Percentiles rank a stretch among this genome's conserved stretches.
phyloP scores from a whole-genome alignment of 35 echinoderm and acorn worm species.

The Amphiura filiformis region DNA sequence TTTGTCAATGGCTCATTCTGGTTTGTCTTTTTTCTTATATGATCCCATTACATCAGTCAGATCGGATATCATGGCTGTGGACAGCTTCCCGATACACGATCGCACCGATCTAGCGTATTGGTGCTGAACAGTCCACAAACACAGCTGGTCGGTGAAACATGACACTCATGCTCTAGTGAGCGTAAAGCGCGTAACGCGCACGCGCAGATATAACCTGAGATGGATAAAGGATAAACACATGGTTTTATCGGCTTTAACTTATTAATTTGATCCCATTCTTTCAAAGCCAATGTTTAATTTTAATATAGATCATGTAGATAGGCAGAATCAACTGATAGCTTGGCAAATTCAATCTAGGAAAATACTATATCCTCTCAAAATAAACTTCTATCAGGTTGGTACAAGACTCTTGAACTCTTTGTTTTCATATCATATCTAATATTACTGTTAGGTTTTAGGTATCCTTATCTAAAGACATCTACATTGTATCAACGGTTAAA shows the following conservation, averaged over 20 bases:
- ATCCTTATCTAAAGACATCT: too few relatives aligned
- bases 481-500: too few relatives aligned
- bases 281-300: not conserved
- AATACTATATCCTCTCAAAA: too few relatives aligned
- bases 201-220: not conserved
- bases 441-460: too few relatives aligned
- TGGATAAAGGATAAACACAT: not conserved
- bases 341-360: too few relatives aligned
- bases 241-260: not conserved
- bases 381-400: too few relatives aligned
- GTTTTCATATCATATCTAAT: too few relatives aligned
- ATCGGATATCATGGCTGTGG: not conserved
- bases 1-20: slow-evolving; percentile 7
- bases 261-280: slow-evolving; percentile 9
- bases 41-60: not conserved
- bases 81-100: slow-evolving; percentile 10
- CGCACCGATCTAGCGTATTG: slow-evolving; percentile 12
- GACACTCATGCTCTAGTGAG: slow-evolving; percentile 13
- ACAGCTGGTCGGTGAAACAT: not conserved
- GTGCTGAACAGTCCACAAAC: slow-evolving; percentile 9
- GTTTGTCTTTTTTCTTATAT: slow-evolving; percentile 7
- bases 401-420: too few relatives aligned
- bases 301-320: too few relatives aligned
- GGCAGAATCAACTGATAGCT: not conserved
- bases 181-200: not conserved